Conservation (phyloP, 1,140 invertebrate species). For the Euwallacea similis region DNA sequence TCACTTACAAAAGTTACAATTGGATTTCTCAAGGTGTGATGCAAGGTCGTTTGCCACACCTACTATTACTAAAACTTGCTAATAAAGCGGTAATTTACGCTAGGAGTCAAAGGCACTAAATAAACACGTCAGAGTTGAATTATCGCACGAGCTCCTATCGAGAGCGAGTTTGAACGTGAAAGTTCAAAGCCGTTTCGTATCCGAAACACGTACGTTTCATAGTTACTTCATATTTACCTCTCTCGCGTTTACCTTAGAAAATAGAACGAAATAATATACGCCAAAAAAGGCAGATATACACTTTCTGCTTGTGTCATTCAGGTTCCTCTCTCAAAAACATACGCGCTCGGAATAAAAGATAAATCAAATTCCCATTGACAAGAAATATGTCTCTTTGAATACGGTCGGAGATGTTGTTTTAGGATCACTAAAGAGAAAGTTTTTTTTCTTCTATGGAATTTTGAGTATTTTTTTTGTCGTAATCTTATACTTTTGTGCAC, state of each 20-base stretch:
- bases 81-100: too few relatives aligned
- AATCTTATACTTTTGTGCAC: too few relatives aligned
- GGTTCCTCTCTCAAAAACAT: constrained; percentile 11
- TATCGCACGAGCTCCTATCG: too few relatives aligned
- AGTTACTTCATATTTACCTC: constrained; percentile 14
- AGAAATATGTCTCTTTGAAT: not conserved
- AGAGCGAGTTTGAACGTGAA: too few relatives aligned
- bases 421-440: too few relatives aligned
- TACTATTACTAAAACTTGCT: too few relatives aligned
- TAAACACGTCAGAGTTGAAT: too few relatives aligned
- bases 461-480: too few relatives aligned
- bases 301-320: constrained; percentile 4
- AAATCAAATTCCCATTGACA: not conserved
- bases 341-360: constrained; percentile 11
- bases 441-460: too few relatives aligned
- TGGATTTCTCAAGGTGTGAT: constrained; percentile 1
- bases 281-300: constrained; percentile 2
- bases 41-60: not conserved
- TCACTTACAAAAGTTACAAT: constrained; percentile 9
- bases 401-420: too few relatives aligned
- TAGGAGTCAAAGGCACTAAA: too few relatives aligned
- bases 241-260: constrained; percentile 16
- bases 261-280: constrained; percentile 16
- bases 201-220: constrained; percentile 12
- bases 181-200: not conserved